These are phyloP conservation scores for Drosophila kanapiae DNA, from an alignment of 1,140 invertebrate genomes.

Conservation along the genomic window DNA sequence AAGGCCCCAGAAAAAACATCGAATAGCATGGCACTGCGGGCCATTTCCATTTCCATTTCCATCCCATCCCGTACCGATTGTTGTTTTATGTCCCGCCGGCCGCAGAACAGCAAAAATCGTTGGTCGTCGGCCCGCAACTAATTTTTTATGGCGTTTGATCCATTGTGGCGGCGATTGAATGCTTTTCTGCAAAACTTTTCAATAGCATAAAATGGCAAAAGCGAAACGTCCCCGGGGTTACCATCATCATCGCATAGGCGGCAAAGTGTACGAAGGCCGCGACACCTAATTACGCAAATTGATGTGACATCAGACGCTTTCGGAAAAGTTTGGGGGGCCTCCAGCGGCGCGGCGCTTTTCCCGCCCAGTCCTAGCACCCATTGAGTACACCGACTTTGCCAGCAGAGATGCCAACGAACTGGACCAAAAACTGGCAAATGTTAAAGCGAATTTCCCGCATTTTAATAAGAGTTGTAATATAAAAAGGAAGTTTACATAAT, in stretches of 20 bases:
- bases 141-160: slow-evolving; percentile 41
- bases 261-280: slow-evolving; percentile 16
- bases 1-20: slow-evolving; percentile 31
- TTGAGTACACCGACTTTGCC: slow-evolving; percentile 11
- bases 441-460: background rate
- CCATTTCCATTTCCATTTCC: slow-evolving; percentile 20
- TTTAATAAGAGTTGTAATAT: background rate
- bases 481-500: background rate
- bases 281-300: slow-evolving; percentile 53
- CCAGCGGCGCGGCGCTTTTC: slow-evolving; percentile 10
- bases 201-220: slow-evolving; percentile 15
- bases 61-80: slow-evolving; percentile 22
- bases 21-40: slow-evolving; percentile 16
- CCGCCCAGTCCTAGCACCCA: slow-evolving; percentile 13
- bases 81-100: slow-evolving; percentile 47
- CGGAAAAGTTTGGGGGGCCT: slow-evolving; percentile 7
- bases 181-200: slow-evolving; percentile 36
- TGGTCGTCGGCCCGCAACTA: slow-evolving; percentile 32
- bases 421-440: background rate
- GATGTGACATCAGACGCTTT: slow-evolving; percentile 37
- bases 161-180: slow-evolving; percentile 30
- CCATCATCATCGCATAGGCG: slow-evolving; percentile 7
- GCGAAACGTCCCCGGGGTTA: slow-evolving; percentile 21
- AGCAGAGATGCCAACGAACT: slow-evolving; percentile 7
- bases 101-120: slow-evolving; percentile 31